Conservation (phyloP, 2,888 invertebrate genomes). For the Phyllotreta striolata region DNA sequence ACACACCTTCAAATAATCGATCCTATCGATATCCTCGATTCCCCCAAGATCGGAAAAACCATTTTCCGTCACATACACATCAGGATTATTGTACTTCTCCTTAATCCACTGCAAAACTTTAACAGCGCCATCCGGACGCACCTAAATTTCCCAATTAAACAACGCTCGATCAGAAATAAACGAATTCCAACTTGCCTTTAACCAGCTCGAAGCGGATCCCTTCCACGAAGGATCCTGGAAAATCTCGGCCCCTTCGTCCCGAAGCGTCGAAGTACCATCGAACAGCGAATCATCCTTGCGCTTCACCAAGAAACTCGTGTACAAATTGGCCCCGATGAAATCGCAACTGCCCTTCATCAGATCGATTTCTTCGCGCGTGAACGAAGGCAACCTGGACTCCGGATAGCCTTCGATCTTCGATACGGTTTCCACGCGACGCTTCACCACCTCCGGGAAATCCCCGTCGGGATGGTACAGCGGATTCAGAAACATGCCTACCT, state of each 20-base stretch:
- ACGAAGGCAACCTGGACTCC: conserved; percentile 39
- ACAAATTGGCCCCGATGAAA: conserved; percentile 43
- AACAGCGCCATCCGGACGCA: conserved; percentile 67
- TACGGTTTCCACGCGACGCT: conserved; percentile 35
- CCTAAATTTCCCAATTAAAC: conserved; percentile 49
- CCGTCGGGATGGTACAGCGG: conserved; percentile 45
- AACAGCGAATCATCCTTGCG: conserved; percentile 27
- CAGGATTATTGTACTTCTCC: conserved; percentile 60
- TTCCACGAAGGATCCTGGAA: conserved; percentile 70
- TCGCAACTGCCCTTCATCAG: conserved; percentile 41
- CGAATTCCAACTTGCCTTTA: conserved; percentile 41
- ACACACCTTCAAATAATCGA: conserved; percentile 52
- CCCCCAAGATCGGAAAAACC: conserved; percentile 64
- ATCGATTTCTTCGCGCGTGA: conserved; percentile 35
- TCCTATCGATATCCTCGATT: conserved; percentile 61
- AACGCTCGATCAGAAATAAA: too few species aligned
- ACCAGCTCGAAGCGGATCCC: conserved; percentile 48
- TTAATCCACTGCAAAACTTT: conserved; percentile 64
- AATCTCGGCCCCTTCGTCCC: conserved; percentile 68
- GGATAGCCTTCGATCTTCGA: conserved; percentile 42
- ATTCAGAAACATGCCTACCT: conserved; percentile 40
- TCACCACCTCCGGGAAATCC: conserved; percentile 44
- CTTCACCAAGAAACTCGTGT: conserved; percentile 41
- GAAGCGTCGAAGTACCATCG: conserved; percentile 66
- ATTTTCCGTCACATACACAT: conserved; percentile 67